Base-by-base conservation (phyloP, 30 jellyfish, hydroid and myxozoan genomes). In the Euphysa ruthae region DNA sequence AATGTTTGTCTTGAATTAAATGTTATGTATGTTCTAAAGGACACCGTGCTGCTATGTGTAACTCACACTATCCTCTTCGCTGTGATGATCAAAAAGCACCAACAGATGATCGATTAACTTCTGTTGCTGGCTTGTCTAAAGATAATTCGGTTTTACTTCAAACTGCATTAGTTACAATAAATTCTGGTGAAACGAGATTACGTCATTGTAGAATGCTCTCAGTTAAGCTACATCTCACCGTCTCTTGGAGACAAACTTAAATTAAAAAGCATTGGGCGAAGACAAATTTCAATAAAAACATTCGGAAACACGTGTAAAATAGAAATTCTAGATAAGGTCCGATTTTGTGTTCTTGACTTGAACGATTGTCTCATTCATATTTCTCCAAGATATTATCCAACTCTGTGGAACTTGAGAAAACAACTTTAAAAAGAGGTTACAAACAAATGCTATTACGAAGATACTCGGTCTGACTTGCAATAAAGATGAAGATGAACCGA, bases 71-170 rank as follows among this genome's bases (percentile, higher is more conserved):
- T 46, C 60, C 18, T n/a, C 23, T 29, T 46, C 52, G 52, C n/a
- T n/a, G n/a, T n/a, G n/a, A n/a, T n/a, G n/a, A n/a, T n/a, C n/a
- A n/a, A n/a, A n/a, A n/a, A n/a, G n/a, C n/a, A 38, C 60, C 18
- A 46, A n/a, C 60, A n/a, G 60, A 2, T 2, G 60, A 29, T 2
- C 4, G 23, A 46, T 46, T 46, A 29, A 46, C 60, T 46, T 46
- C 60, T n/a, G 60, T 46, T 46, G 60, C 60, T n/a, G 60, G 23
- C 23, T n/a, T 29, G 2, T 46, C 60, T 46, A 8, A 46, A 46
- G 60, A 29, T 2, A 5, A 46, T n/a, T 46, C 10, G 18, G 60
- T 46, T 46, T 46, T 46, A 8, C 60, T 46, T 25, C 10, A 46
- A 46, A 46, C 8, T 46, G 60, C 60, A 46, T 46, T 29, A 10